Evolutionary conservation across 2,888 invertebrate species (phyloP).

Genomic region (Coelogynopora nodosa): DNA sequence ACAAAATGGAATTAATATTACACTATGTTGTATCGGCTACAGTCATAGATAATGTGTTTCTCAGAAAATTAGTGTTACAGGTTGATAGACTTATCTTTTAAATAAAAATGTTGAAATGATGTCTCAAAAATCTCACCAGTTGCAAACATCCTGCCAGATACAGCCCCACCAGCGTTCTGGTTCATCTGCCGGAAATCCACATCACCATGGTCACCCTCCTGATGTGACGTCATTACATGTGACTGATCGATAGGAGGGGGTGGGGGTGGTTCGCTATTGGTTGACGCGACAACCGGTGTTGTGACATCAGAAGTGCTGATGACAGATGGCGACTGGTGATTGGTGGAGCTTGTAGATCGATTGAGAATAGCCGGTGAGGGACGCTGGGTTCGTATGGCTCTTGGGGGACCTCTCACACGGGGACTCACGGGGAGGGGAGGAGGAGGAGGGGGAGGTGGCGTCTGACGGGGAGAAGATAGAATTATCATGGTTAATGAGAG

Average conservation of each 20-base stretch:
- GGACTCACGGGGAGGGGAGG: background rate
- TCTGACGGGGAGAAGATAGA: too few relatives aligned
- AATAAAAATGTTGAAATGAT: too few relatives aligned
- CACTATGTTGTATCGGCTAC: too few relatives aligned
- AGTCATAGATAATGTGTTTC: too few relatives aligned
- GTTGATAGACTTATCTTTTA: too few relatives aligned
- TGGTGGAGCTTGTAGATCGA: background rate
- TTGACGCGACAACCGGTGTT: too few relatives aligned
- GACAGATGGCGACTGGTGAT: background rate
- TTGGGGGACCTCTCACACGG: slow-evolving; percentile 26
- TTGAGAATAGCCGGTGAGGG: background rate
- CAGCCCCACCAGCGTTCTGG: too few relatives aligned
- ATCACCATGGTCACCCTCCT: background rate
- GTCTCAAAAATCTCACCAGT: background rate
- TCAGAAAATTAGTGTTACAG: too few relatives aligned
- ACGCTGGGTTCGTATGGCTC: slow-evolving; percentile 36
- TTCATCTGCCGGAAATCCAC: background rate
- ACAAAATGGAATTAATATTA: too few relatives aligned
- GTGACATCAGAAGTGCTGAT: too few relatives aligned
- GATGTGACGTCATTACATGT: too few relatives aligned
- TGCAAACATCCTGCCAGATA: background rate
- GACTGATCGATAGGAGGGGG: background rate
- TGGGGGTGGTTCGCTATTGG: background rate
- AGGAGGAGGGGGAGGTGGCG: background rate
- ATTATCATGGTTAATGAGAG: too few relatives aligned